A percentile compares a stretch with the other conserved stretches of the same genome.
Conservation (phyloP, 2,888 invertebrate species). For the Erynnis tages region DNA sequence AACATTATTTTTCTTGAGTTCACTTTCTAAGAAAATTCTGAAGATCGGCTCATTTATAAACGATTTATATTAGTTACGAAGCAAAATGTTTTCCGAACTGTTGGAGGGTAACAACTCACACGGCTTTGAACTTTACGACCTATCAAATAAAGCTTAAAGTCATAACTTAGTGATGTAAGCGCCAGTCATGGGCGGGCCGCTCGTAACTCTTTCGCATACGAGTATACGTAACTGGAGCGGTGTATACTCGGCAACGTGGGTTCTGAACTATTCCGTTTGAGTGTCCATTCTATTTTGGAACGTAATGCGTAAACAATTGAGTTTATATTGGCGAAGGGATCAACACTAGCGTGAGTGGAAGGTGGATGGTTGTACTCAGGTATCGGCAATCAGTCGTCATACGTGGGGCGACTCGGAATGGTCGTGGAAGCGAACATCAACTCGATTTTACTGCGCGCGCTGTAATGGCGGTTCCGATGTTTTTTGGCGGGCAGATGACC, state of each 20-base stretch:
- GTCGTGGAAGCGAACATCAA: slow-evolving; percentile 9
- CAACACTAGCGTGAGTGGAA: background rate
- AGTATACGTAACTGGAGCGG: slow-evolving; percentile 9
- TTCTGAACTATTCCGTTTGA: background rate
- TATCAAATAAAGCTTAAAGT: slow-evolving; percentile 23
- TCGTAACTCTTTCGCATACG: slow-evolving; percentile 24
- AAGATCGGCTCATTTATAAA: slow-evolving; percentile 23
- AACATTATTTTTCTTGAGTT: slow-evolving; percentile 14
- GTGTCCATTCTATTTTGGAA: background rate
- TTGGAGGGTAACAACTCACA: slow-evolving; percentile 8
- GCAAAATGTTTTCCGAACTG: slow-evolving; percentile 12
- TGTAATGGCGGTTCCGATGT: slow-evolving; percentile 9
- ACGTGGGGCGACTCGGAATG: slow-evolving; percentile 30
- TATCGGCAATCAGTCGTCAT: slow-evolving; percentile 31
- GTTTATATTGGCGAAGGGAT: background rate
- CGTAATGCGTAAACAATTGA: slow-evolving; percentile 11
- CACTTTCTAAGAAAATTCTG: slow-evolving; percentile 14
- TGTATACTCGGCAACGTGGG: slow-evolving; percentile 1
- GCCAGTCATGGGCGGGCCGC: slow-evolving; percentile 16
- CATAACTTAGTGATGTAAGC: slow-evolving; percentile 11
- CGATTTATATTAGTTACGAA: slow-evolving; percentile 19
- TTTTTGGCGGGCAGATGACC: slow-evolving; percentile 5
- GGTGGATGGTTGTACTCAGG: slow-evolving; percentile 16
- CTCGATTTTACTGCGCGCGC: slow-evolving; percentile 9
- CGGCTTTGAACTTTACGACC: slow-evolving; percentile 13